A percentile compares a stretch with the other conserved stretches of the same genome.
Conservation (phyloP, 2,797 vertebrate species). For the Anabas testudineus region DNA sequence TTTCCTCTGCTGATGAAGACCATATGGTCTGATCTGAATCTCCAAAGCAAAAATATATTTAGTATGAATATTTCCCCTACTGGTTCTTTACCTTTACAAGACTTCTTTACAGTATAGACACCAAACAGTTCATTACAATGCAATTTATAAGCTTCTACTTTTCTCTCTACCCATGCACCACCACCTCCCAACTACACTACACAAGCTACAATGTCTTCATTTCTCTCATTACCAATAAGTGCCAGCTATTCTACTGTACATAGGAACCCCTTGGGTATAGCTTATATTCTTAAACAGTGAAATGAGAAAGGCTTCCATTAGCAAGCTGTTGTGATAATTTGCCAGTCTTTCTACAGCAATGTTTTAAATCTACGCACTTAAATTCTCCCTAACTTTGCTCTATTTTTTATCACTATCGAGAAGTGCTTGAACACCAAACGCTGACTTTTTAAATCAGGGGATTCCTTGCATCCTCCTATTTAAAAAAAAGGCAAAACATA, state of each 20-base stretch:
- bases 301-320: slow-evolving; percentile 30
- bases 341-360: slow-evolving; percentile 28
- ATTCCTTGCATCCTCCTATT: slow-evolving; percentile 37
- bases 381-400: slow-evolving; percentile 31
- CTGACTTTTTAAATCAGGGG: slow-evolving; percentile 31
- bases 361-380: slow-evolving; percentile 8
- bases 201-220: slow-evolving; percentile 23
- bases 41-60: slow-evolving; percentile 7
- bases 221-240: slow-evolving; percentile 49
- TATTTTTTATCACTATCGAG: slow-evolving; percentile 32
- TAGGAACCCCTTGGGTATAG: slow-evolving; percentile 31
- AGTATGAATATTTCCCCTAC: not conserved
- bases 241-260: slow-evolving; percentile 35
- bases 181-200: slow-evolving; percentile 27
- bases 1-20: not conserved
- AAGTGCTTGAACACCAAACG: slow-evolving; percentile 15
- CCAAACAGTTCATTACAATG: slow-evolving; percentile 47
- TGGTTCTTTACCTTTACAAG: not conserved
- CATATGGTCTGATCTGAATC: slow-evolving; percentile 4
- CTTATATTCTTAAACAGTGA: slow-evolving; percentile 46
- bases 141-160: slow-evolving; percentile 52
- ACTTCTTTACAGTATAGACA: slow-evolving; percentile 8
- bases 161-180: slow-evolving; percentile 41
- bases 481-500: slow-evolving; percentile 44
- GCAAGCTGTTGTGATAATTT: slow-evolving; percentile 30